Base-by-base conservation (phyloP, 2,888 invertebrate genomes). In the Hymenopus coronatus region DNA sequence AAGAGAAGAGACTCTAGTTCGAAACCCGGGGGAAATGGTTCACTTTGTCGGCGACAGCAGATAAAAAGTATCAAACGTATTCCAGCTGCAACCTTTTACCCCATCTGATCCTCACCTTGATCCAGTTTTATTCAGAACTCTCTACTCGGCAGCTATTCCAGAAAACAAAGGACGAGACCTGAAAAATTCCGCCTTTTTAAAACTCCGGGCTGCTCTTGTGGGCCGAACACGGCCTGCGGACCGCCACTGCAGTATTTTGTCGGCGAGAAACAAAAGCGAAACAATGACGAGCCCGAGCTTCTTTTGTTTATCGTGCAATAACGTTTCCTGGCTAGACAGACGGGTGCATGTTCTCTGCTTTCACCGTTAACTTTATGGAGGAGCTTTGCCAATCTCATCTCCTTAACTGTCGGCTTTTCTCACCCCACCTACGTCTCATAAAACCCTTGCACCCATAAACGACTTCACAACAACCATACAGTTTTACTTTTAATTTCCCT, bases 261-360 rank as follows among this genome's bases (percentile, higher is more conserved):
- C 86, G 86, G 86, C 86, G 86, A 20, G 86, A 86, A 86, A 81
- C 86, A 86, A 86, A 86, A 81, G 81, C 15, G 85, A 85, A 86
- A 86, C 81, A 86, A 86, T 86, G 86, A 86, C 70, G 30, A 28
- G 54, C 8, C 30, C 70, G 28, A 86, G 81, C 70, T n/a, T 54
- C 54, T 54, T 81, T 28, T 83, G 27, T 83, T 27, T 83, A 83
- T 83, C 27, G 54, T 70, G 54, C 54, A 70, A 70, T 70, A 70
- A 30, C n/a, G 27, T 86, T 54, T 40, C 28, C 28, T n/a, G n/a
- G 85, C 28, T 9, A n/a, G 46, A 84, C n/a, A 85, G 85, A 85
- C 85, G 54, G 46, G 85, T 54, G 85, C 85, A 46, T 85, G 85
- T n/a, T 20, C 40, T 27, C 46, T 54, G 46, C 27, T 85, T 46